Evolutionary conservation across 2,797 vertebrate species (phyloP).

Genomic region (Clarias pachynema): DNA sequence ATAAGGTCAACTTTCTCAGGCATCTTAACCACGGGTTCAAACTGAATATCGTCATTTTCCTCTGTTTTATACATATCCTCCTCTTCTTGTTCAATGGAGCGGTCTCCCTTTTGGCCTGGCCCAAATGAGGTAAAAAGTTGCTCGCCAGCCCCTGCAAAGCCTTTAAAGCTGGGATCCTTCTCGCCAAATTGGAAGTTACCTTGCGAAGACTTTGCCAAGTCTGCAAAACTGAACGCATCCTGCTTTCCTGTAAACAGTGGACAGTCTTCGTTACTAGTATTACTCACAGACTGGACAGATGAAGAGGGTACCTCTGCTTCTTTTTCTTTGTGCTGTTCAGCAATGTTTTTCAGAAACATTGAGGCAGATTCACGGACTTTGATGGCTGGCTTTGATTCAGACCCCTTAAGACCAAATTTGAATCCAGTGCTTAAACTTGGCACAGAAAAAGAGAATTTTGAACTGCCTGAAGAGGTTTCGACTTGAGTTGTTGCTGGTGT

Average conservation of each 20-base stretch:
- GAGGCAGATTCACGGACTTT: slow-evolving; percentile 64
- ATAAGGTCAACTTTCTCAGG: slow-evolving; percentile 94
- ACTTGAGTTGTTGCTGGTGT: slow-evolving; percentile 66
- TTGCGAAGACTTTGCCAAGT: slow-evolving; percentile 81
- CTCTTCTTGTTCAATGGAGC: slow-evolving; percentile 78
- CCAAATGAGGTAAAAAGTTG: slow-evolving; percentile 81
- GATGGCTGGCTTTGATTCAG: slow-evolving; percentile 56
- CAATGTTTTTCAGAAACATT: slow-evolving; percentile 73
- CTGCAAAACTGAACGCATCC: slow-evolving; percentile 84
- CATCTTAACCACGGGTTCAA: slow-evolving; percentile 98
- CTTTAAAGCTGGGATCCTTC: slow-evolving; percentile 86
- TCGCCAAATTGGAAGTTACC: slow-evolving; percentile 86
- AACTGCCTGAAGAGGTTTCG: slow-evolving; percentile 70
- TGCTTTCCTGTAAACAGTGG: slow-evolving; percentile 79
- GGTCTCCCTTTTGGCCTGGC: slow-evolving; percentile 69
- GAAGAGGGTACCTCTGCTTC: slow-evolving; percentile 58
- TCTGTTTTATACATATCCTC: slow-evolving; percentile 95
- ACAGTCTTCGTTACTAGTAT: slow-evolving; percentile 62
- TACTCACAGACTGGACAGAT: slow-evolving; percentile 20
- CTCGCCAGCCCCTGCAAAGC: slow-evolving; percentile 86
- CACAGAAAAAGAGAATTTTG: slow-evolving; percentile 84
- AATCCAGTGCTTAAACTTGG: slow-evolving; percentile 74
- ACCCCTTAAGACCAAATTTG: slow-evolving; percentile 89
- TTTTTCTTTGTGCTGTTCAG: slow-evolving; percentile 80
- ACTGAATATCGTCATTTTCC: slow-evolving; percentile 95